Conservation (phyloP, 2,113 vertebrate species). For the Corythoichthys haematopterus region DNA sequence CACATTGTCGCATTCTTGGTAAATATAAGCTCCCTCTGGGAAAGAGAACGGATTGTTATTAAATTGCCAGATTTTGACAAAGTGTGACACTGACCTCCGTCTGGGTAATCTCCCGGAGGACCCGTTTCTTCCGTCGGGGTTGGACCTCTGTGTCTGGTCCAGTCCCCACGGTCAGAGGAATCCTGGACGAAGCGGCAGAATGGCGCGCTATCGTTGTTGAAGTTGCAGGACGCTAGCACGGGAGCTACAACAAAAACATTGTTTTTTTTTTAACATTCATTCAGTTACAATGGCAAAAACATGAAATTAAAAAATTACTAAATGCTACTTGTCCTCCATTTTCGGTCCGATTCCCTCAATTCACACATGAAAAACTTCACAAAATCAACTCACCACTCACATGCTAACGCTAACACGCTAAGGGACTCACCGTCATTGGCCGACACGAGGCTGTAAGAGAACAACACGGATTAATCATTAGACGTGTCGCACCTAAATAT, state of each 20-base stretch:
- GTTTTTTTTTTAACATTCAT: no score
- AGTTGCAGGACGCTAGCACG: slow-evolving; percentile 68
- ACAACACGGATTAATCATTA: background rate
- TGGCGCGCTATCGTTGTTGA: slow-evolving; percentile 62
- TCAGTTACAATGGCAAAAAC: no score
- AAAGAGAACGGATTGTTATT: background rate
- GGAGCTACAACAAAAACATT: slow-evolving; percentile 14
- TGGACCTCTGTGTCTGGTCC: slow-evolving; percentile 62
- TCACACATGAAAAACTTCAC: no score
- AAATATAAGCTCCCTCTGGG: slow-evolving; percentile 72
- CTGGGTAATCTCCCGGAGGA: slow-evolving; percentile 73
- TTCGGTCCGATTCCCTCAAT: no score
- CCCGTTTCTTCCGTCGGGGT: slow-evolving; percentile 53
- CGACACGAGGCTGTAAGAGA: slow-evolving; percentile 32
- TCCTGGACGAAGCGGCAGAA: slow-evolving; percentile 73
- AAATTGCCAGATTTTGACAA: background rate
- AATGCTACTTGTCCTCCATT: no score
- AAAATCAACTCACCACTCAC: no score
- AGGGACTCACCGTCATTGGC: background rate
- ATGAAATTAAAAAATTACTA: no score
- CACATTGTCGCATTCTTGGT: slow-evolving; percentile 71
- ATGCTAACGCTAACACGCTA: no score
- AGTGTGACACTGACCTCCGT: slow-evolving; percentile 64
- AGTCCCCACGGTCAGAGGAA: slow-evolving; percentile 50
- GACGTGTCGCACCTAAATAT: background rate